Evolutionary conservation across 2,888 invertebrate species (phyloP), one percentile per base, ranked within the genome.

Genomic region (Cantharis rustica): DNA sequence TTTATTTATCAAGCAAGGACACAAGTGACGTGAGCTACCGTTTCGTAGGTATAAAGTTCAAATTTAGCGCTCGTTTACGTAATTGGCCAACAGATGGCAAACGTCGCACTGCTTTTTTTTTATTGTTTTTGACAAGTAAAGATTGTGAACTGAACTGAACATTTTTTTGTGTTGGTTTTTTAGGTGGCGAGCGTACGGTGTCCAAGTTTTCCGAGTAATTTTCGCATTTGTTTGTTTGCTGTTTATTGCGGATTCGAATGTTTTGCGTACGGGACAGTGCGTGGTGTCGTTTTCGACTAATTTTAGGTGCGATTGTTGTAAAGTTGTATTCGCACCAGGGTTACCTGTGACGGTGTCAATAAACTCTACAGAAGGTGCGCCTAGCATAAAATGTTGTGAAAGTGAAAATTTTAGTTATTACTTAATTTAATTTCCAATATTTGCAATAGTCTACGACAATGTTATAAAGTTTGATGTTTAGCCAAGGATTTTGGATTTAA

Each of bases 351-450:
- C 83, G 87, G 87, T 86, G 88, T 88, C 88, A 88, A 88, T 87
- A 88, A 88, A 88, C 88, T 88, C 86, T 83, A 82, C 79, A 69
- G 81, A 85, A 88, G 88, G 88, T 87, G 88, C 87, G 88, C 87
- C 88, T 84, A 86, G 84, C 83, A 83, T 84, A 86, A 84, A 84
- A 83, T 80, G 84, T 82, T 84, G 87, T 87, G 87, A 87, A 87
- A 88, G 88, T 88, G 87, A 87, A 86, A 87, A 87, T 86, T 85
- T 47, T 47, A 47, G 81, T 83, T 72, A 69, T 77, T 77, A 72
- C 73, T 64, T 75, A 75, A 73, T 31, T 26, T 16, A 27, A 61
- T 68, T 62, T 72, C 75, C 69, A 69, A 75, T 72, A 62, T 66
- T 17, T 31, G 62, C 64, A 61, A 31, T 75, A 61, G 47, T 47